Conservation (phyloP, 2,113 vertebrate genomes). For the Sceloporus tristichus region DNA sequence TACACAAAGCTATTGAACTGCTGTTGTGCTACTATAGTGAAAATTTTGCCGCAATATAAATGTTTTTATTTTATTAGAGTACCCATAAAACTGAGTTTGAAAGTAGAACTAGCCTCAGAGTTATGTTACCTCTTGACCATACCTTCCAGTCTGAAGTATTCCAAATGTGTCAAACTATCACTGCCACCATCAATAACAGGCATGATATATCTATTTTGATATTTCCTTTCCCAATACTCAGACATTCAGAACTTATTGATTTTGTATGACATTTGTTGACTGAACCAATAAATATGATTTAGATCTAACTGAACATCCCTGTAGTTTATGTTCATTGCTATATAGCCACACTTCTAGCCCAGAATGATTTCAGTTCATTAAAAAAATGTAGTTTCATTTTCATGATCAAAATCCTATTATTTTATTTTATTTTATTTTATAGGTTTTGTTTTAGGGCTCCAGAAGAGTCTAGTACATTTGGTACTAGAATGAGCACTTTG, state of each 20-base stretch:
- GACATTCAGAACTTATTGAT: neutral
- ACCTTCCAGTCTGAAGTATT: neutral
- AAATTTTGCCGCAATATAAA: neutral
- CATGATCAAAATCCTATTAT: neutral
- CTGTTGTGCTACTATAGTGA: neutral
- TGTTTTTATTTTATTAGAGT: neutral
- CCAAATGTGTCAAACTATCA: neutral
- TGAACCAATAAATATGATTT: neutral
- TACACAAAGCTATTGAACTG: neutral
- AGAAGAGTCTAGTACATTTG: neutral
- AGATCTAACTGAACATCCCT: neutral
- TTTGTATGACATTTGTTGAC: neutral
- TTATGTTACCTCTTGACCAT: neutral
- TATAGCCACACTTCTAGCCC: neutral
- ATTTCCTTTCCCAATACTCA: neutral
- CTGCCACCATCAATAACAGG: neutral
- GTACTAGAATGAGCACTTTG: neutral
- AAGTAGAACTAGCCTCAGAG: neutral
- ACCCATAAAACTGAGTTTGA: neutral
- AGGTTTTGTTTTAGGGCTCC: neutral
- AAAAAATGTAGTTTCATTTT: neutral
- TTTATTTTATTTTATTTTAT: neutral
- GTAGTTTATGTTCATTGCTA: neutral
- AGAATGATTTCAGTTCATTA: conserved; percentile 3
- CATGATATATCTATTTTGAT: neutral